Conservation (phyloP, 2,888 invertebrate species). For the Luperina testacea region DNA sequence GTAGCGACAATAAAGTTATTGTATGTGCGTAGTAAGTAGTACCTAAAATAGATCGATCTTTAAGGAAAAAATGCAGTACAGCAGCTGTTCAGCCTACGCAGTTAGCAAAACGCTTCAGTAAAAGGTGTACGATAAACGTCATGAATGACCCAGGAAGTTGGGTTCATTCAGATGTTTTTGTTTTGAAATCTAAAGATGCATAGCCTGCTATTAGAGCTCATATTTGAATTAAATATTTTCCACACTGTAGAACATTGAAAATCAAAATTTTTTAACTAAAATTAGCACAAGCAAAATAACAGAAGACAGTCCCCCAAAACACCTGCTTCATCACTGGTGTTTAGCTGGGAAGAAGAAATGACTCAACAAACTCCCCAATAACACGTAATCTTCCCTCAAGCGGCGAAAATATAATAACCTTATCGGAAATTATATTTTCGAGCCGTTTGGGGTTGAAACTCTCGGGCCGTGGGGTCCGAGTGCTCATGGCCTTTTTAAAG, state of each 20-base stretch:
- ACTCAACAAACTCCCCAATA: too few relatives aligned
- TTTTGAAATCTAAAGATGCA: background rate
- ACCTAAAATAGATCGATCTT: constrained; percentile 61
- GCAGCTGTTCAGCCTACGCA: too few relatives aligned
- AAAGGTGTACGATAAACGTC: background rate
- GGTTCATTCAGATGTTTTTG: background rate
- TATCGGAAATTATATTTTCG: too few relatives aligned
- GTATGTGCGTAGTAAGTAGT: background rate
- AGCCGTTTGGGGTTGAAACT: too few relatives aligned
- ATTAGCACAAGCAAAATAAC: too few relatives aligned
- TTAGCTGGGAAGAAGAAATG: background rate
- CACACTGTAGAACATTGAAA: background rate
- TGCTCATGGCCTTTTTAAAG: too few relatives aligned
- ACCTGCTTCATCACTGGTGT: background rate
- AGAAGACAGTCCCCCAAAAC: background rate
- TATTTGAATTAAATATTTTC: background rate
- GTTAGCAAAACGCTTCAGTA: constrained; percentile 9
- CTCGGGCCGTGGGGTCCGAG: too few relatives aligned
- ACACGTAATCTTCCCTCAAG: too few relatives aligned
- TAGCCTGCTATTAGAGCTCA: too few relatives aligned
- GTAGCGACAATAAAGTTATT: constrained; percentile 14
- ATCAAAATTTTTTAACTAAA: too few relatives aligned
- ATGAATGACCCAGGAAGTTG: background rate
- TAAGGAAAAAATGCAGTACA: constrained; percentile 39
- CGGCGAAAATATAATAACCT: too few relatives aligned